Evolutionary conservation across 2,113 vertebrate species (phyloP).

Genomic region (Rostratula benghalensis): DNA sequence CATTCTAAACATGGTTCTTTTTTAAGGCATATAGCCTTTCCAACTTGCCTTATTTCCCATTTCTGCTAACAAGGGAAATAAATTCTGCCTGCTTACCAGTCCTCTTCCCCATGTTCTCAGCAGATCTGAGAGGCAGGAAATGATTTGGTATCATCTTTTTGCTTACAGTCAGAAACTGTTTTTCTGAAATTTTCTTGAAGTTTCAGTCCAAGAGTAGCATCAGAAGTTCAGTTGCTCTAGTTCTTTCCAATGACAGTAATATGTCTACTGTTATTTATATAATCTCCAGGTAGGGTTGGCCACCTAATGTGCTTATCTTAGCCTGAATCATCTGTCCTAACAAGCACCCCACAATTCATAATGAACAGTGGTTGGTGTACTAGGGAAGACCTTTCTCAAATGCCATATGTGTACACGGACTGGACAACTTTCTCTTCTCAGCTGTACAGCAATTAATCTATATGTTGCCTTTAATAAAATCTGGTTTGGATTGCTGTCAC

Average conservation of each 20-base stretch:
- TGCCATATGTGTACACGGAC: no score
- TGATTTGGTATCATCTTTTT: background rate
- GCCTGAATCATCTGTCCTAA: background rate
- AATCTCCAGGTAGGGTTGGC: background rate
- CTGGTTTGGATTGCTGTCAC: background rate
- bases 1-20: background rate
- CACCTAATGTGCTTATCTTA: background rate
- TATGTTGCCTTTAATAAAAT: background rate
- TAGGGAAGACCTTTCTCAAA: background rate
- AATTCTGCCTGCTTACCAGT: background rate
- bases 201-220: background rate
- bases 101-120: background rate
- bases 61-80: background rate
- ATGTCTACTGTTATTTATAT: background rate
- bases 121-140: background rate
- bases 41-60: background rate
- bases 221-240: background rate
- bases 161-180: background rate
- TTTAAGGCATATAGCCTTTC: background rate
- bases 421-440: background rate
- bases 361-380: accelerated
- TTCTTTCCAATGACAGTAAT: background rate
- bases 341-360: background rate
- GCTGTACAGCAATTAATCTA: background rate
- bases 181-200: background rate